Percentiles rank a stretch among this genome's conserved stretches.
These are phyloP conservation scores for Micropterix aruncella DNA, from an alignment of 2,888 invertebrate species.

Conservation along the genomic window DNA sequence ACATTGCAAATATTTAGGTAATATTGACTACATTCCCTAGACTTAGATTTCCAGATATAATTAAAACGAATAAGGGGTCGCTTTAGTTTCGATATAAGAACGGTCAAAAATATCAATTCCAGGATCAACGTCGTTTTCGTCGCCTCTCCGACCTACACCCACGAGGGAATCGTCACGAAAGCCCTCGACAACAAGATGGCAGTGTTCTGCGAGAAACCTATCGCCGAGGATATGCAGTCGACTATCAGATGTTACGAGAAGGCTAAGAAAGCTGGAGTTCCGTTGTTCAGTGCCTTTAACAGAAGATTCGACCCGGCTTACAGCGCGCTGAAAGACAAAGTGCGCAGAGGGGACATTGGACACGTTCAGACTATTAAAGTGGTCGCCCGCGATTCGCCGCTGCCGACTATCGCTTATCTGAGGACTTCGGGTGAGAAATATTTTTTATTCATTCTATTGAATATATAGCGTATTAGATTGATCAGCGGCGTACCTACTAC, in stretches of 20 bases:
- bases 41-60: too few relatives aligned
- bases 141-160: slow-evolving; percentile 43
- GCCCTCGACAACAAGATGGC: slow-evolving; percentile 41
- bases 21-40: too few relatives aligned
- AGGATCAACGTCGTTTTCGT: slow-evolving; percentile 39
- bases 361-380: slow-evolving; percentile 48
- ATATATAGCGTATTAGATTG: too few relatives aligned
- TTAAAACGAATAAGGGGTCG: too few relatives aligned
- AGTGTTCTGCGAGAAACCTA: slow-evolving; percentile 57
- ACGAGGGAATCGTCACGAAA: slow-evolving; percentile 37
- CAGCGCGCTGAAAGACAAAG: slow-evolving; percentile 28
- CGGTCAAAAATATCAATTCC: slow-evolving; percentile 9
- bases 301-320: slow-evolving; percentile 53
- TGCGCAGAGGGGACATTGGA: slow-evolving; percentile 43
- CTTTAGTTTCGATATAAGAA: too few relatives aligned
- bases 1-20: too few relatives aligned
- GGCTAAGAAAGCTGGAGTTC: slow-evolving; percentile 36
- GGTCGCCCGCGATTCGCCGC: slow-evolving; percentile 48
- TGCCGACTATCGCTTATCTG: slow-evolving; percentile 46
- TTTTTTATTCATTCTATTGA: not conserved
- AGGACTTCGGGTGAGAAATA: slow-evolving; percentile 40
- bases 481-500: not conserved
- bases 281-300: slow-evolving; percentile 50
- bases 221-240: slow-evolving; percentile 38
- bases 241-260: slow-evolving; percentile 42